Conservation (phyloP, 92 coral and sea anemone genomes). For the Porites cylindrica region DNA sequence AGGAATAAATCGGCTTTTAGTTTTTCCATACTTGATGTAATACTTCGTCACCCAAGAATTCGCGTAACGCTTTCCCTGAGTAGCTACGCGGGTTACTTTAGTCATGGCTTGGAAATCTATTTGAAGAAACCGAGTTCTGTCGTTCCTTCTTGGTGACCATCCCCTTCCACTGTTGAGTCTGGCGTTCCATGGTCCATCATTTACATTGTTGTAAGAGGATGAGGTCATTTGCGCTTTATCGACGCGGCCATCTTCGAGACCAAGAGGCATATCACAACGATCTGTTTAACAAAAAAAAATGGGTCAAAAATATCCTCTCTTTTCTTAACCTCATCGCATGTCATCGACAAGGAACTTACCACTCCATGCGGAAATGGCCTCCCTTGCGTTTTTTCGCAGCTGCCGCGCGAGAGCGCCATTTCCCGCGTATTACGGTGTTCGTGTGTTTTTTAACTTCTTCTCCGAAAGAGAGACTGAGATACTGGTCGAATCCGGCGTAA, state of each 20-base stretch:
- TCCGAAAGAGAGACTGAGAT: too few relatives aligned
- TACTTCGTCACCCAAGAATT: constrained; percentile 71
- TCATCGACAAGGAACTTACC: not conserved
- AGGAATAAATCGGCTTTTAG: constrained; percentile 19
- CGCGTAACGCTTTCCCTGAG: constrained; percentile 68
- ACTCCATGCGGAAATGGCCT: not conserved
- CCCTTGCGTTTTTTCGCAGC: too few relatives aligned
- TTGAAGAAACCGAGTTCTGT: constrained; percentile 69
- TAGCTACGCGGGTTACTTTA: constrained; percentile 59
- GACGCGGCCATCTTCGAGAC: constrained; percentile 79
- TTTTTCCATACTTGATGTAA: constrained; percentile 48
- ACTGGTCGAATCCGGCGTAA: too few relatives aligned
- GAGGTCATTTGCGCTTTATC: constrained; percentile 64
- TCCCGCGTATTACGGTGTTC: too few relatives aligned
- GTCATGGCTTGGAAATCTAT: constrained; percentile 63
- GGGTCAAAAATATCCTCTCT: not conserved
- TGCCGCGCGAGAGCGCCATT: too few relatives aligned
- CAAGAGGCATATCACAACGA: constrained; percentile 74
- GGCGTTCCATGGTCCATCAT: constrained; percentile 60
- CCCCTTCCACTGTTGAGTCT: constrained; percentile 71
- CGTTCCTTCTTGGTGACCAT: constrained; percentile 82
- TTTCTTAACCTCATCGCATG: too few relatives aligned
- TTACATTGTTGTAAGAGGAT: constrained; percentile 59
- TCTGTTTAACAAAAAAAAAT: constrained; percentile 10
- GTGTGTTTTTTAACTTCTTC: too few relatives aligned